Evolutionary conservation across 2,888 invertebrate genomes (phyloP).

Genomic region (Perizoma flavofasciatum): DNA sequence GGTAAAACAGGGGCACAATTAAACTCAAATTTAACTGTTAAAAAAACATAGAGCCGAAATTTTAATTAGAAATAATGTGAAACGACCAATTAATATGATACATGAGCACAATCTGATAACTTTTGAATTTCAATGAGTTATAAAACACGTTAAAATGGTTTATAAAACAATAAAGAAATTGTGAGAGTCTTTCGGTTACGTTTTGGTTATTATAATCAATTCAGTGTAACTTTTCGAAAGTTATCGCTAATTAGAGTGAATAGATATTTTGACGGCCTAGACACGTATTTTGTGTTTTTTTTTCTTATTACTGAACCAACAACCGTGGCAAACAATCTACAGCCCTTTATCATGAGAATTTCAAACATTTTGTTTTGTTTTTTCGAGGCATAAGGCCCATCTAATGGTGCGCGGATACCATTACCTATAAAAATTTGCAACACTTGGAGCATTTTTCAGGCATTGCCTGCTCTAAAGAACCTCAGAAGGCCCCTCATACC

Average conservation of each 20-base stretch:
- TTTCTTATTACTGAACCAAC: background rate
- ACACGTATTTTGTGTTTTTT: conserved; percentile 9
- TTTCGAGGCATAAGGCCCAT: too few relatives aligned
- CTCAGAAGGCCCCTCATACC: too few relatives aligned
- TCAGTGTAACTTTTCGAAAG: conserved; percentile 35
- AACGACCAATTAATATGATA: conserved; percentile 61
- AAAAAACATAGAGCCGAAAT: conserved; percentile 52
- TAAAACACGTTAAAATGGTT: conserved; percentile 34
- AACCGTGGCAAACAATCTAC: background rate
- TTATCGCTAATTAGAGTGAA: conserved; percentile 35
- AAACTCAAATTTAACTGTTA: conserved; percentile 41
- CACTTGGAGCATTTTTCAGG: too few relatives aligned
- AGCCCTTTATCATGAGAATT: background rate
- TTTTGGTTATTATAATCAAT: conserved; percentile 36
- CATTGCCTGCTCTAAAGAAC: too few relatives aligned
- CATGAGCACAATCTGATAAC: conserved; percentile 55
- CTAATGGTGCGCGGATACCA: too few relatives aligned
- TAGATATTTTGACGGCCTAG: conserved; percentile 26
- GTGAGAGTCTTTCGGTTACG: conserved; percentile 32
- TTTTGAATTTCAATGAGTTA: conserved; percentile 54
- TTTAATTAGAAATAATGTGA: conserved; percentile 59
- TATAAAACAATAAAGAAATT: conserved; percentile 39
- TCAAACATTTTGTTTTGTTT: too few relatives aligned
- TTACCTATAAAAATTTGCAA: too few relatives aligned
- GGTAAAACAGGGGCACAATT: conserved; percentile 23